Base-by-base conservation (phyloP, 2,113 vertebrate species). In the Tretioscincus oriximinensis region DNA sequence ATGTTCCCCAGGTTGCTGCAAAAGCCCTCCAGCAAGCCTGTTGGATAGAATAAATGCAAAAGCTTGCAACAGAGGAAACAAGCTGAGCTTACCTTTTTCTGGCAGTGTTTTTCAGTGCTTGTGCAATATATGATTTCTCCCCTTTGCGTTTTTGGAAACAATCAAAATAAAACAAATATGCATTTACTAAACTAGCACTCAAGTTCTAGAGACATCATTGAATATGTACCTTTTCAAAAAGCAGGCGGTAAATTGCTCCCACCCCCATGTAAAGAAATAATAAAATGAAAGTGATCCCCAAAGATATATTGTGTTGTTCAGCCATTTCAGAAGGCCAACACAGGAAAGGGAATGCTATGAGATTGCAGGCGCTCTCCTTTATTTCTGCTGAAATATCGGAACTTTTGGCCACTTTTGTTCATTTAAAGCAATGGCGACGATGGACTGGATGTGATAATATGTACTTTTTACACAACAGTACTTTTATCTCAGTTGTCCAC, bases 11-110 rank as follows among this genome's bases (percentile, higher is more conserved):
- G 64, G 64, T 26, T 54, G 71, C 31, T 75, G 72, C 18, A 60
- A 81, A 81, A 45, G 80, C 64, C 64, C 73, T 28, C 31, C 21
- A 81, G 80, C 65, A 58, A 75, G 64, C 31, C 64, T 60, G 64
- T 20, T 35, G 64, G 31, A 47, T 26, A 69, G 80, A 61, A 21
- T 31, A 29, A 66, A 66, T 28, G 63, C 24, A 65, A 28, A 28
- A 60, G 22, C 4, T 58, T 58, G 54, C 54, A 26, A 60, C 63
- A 67, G 29, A 45, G 73, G 65, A 60, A 16, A 49, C 21, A 28
- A 74, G 26, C 29, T 28, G 47, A 67, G 49, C 64, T 68, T 81
- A 9, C 20, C 61, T 58, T 22, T 74, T 9, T 28, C 1, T 54
- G 35, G 49, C 18, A 28, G 26, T 22, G 9, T 10, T 8, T 61